Conservation (phyloP, 2,113 vertebrate species). For the Arvicanthis niloticus region DNA sequence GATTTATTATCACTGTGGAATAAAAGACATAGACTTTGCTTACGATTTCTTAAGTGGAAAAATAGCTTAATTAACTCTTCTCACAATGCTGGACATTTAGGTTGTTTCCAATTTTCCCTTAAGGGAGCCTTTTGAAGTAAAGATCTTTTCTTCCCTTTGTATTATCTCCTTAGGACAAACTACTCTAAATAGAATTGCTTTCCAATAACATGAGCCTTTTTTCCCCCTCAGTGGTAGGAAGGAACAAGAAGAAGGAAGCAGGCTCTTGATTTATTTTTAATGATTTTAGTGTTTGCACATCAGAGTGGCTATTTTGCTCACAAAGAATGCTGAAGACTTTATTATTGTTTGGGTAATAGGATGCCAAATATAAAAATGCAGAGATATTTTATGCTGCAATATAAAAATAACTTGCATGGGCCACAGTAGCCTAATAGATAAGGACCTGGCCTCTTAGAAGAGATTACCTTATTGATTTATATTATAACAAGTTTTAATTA, state of each 20-base stretch:
- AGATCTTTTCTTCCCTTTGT: not conserved
- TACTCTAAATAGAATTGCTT: conserved; percentile 21
- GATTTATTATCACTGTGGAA: not conserved
- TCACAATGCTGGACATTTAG: conserved; percentile 29
- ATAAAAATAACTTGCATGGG: not conserved
- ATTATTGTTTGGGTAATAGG: not conserved
- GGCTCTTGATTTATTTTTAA: conserved; percentile 27
- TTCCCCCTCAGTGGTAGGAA: rapidly evolving
- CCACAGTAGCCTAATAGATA: not conserved
- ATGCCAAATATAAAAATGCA: not conserved
- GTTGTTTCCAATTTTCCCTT: conserved; percentile 47
- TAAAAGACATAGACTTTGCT: not conserved
- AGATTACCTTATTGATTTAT: not conserved
- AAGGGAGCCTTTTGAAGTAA: not conserved
- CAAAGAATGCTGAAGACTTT: not conserved
- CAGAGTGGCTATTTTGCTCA: conserved; percentile 44
- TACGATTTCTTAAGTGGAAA: conserved; percentile 42
- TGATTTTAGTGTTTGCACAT: conserved; percentile 26
- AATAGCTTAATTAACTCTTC: conserved; percentile 38
- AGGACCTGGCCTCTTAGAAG: not conserved
- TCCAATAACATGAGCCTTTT: not conserved
- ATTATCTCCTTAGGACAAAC: conserved; percentile 19
- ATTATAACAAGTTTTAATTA: not conserved
- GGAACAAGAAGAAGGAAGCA: not conserved
- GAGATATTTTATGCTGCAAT: not conserved